A percentile compares a stretch with the other conserved stretches of the same genome.
phyloP scores from a whole-genome alignment of 2,888 invertebrate genomes.

The Coleophora deauratella region DNA sequence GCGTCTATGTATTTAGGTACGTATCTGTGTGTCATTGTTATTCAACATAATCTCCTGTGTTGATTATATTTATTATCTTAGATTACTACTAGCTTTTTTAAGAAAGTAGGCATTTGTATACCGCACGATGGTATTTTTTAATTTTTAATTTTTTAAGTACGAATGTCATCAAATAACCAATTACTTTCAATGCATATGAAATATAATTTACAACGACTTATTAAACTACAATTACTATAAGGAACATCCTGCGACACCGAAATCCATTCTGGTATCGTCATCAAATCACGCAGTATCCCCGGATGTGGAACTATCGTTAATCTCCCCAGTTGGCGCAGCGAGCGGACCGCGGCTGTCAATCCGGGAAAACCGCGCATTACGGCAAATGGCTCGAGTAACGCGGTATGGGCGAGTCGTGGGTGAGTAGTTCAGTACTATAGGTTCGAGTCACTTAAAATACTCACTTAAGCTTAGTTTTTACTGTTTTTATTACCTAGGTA shows the following conservation, averaged over 20 bases:
- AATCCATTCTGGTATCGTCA: constrained; percentile 16
- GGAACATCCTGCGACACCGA: too few relatives aligned
- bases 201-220: background rate
- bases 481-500: too few relatives aligned
- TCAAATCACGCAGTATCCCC: constrained; percentile 45
- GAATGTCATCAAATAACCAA: too few relatives aligned
- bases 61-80: too few relatives aligned
- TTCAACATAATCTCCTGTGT: too few relatives aligned
- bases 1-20: background rate
- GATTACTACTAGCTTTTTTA: too few relatives aligned
- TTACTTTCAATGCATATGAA: background rate
- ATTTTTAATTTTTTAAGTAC: too few relatives aligned
- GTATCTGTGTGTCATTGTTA: too few relatives aligned
- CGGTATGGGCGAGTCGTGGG: constrained; percentile 33
- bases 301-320: constrained; percentile 52
- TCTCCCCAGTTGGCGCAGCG: constrained; percentile 27
- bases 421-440: constrained; percentile 19
- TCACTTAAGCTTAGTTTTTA: too few relatives aligned
- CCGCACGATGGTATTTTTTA: too few relatives aligned
- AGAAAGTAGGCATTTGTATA: too few relatives aligned
- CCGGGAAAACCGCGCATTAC: constrained; percentile 67
- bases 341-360: constrained; percentile 47
- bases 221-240: too few relatives aligned
- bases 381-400: constrained; percentile 68
- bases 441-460: background rate